Evolutionary conservation across 2,797 vertebrate species (phyloP).

Genomic region (Kryptolebias ocellatus): DNA sequence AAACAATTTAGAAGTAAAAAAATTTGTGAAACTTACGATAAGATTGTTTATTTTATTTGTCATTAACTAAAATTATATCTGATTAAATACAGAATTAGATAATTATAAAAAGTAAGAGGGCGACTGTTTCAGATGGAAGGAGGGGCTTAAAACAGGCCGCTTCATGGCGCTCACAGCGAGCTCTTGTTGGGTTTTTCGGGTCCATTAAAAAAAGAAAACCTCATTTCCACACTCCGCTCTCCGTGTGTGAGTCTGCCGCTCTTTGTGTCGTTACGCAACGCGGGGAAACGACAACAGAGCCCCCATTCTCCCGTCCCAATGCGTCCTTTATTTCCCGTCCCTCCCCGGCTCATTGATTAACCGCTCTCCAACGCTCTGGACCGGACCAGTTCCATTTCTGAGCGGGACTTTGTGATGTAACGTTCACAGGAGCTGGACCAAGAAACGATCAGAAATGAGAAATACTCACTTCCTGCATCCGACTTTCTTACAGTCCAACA

Average conservation of each 20-base stretch:
- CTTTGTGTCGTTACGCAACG: constrained; percentile 70
- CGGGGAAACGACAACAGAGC: constrained; percentile 66
- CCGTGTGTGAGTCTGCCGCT: constrained; percentile 46
- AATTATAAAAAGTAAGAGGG: no score
- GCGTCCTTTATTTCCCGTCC: constrained; percentile 49
- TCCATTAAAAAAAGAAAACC: constrained; percentile 58
- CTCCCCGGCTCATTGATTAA: constrained; percentile 38
- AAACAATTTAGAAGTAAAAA: no score
- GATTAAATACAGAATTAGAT: no score
- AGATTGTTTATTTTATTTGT: no score
- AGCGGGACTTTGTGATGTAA: constrained; percentile 6
- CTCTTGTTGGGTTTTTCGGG: constrained; percentile 48
- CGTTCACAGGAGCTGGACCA: not conserved
- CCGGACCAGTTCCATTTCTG: constrained; percentile 17
- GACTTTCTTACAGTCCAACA: not conserved
- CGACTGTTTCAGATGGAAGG: not conserved
- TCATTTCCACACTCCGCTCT: constrained; percentile 64
- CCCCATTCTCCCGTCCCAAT: constrained; percentile 55
- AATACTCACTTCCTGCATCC: not conserved
- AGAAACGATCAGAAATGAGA: no score
- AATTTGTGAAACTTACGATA: no score
- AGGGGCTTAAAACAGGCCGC: constrained; percentile 12
- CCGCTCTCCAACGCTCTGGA: constrained; percentile 53
- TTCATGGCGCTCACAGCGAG: constrained; percentile 36
- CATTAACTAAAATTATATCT: no score